Evolutionary conservation across 53 echinoderm and acorn worm species (phyloP).

Genomic region (Mesocentrotus franciscanus): DNA sequence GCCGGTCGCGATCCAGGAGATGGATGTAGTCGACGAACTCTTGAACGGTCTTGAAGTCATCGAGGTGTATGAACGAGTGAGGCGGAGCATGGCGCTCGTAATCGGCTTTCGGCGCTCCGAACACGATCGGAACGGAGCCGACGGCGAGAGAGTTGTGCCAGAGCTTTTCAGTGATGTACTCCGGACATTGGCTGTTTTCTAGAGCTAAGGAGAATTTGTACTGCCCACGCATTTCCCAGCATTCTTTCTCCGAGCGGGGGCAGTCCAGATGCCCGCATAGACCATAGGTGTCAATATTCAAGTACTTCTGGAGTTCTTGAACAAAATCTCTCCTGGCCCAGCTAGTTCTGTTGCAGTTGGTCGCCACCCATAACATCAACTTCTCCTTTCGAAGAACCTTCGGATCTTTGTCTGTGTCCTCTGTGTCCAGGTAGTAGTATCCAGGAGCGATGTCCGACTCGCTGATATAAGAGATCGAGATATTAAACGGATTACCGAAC

Average conservation of each 20-base stretch:
- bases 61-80: conserved; percentile 65
- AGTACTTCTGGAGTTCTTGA: conserved; percentile 29
- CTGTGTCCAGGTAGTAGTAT: conserved; percentile 58
- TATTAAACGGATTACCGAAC: conserved; percentile 47
- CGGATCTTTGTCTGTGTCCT: background rate
- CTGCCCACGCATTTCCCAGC: conserved; percentile 55
- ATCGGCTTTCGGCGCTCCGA: conserved; percentile 59
- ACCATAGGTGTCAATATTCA: conserved; percentile 29
- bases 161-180: conserved; percentile 68
- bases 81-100: conserved; percentile 60
- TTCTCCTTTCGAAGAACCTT: conserved; percentile 44
- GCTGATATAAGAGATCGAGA: conserved; percentile 62
- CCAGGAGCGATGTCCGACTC: conserved; percentile 62
- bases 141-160: conserved; percentile 28
- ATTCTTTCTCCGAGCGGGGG: conserved; percentile 15
- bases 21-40: conserved; percentile 59
- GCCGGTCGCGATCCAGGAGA: background rate
- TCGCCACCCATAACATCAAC: conserved; percentile 49
- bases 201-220: conserved; percentile 63
- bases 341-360: conserved; percentile 52
- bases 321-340: conserved; percentile 43
- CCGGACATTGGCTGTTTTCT: conserved; percentile 65
- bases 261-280: conserved; percentile 35
- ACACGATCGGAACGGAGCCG: conserved; percentile 60
- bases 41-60: conserved; percentile 49